Evolutionary conservation across 2,888 invertebrate species (phyloP).

Genomic region (Pyrocoelia pectoralis): DNA sequence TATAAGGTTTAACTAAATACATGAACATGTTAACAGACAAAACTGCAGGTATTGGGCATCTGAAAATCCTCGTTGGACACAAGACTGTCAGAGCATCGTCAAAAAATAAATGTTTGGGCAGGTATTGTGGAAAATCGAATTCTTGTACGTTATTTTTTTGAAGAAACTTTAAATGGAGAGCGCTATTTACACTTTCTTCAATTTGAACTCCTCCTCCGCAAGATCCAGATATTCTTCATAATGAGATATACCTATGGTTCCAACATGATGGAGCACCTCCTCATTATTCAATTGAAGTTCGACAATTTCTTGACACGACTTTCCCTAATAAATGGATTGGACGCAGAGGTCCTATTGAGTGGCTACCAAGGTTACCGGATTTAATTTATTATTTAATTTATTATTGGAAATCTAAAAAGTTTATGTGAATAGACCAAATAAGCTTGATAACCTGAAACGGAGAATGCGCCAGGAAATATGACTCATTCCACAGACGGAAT

Average conservation of each 20-base stretch:
- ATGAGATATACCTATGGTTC: background rate
- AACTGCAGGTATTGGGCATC: slow-evolving; percentile 17
- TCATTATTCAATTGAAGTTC: too few relatives aligned
- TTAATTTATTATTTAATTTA: background rate
- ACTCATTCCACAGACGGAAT: too few relatives aligned
- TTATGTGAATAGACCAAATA: background rate
- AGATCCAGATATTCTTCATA: slow-evolving; percentile 1
- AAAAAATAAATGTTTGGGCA: slow-evolving; percentile 10
- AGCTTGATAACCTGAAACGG: too few relatives aligned
- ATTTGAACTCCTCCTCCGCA: background rate
- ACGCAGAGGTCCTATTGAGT: too few relatives aligned
- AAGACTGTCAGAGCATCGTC: slow-evolving; percentile 1
- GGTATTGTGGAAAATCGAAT: slow-evolving; percentile 11
- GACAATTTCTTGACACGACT: too few relatives aligned
- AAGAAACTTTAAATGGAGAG: slow-evolving; percentile 3
- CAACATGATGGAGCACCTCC: background rate
- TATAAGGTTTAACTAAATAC: background rate
- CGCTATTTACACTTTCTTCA: slow-evolving; percentile 9
- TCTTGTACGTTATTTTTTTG: slow-evolving; percentile 7
- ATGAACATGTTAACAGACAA: slow-evolving; percentile 10
- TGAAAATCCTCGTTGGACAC: slow-evolving; percentile 14
- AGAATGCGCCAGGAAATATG: background rate
- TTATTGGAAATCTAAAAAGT: background rate
- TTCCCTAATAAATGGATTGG: too few relatives aligned
- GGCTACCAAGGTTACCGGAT: background rate